Conservation (phyloP, 2,797 vertebrate genomes). For the Nyctalus aviator region DNA sequence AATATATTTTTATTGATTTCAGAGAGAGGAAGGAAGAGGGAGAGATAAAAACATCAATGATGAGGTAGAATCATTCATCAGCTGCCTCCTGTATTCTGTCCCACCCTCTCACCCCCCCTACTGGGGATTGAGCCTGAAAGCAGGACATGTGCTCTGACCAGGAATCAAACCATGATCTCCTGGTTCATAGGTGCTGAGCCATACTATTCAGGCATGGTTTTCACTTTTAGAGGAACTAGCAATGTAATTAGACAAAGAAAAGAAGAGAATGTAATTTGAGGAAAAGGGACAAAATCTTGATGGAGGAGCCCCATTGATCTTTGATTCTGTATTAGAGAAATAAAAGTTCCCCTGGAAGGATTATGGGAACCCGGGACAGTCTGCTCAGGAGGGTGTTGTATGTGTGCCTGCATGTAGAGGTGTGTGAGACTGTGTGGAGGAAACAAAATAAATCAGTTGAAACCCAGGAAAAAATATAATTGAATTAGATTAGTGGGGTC, state of each 20-base stretch:
- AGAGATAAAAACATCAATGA: no score
- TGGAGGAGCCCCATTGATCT: background rate
- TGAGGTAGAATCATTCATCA: no score
- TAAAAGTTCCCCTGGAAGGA: background rate
- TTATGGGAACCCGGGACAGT: background rate
- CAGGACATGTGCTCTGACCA: no score
- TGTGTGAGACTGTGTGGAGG: background rate
- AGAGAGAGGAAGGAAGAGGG: no score
- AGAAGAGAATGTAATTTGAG: background rate
- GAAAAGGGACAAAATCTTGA: background rate
- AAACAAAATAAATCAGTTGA: conserved; percentile 10
- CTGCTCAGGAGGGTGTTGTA: background rate
- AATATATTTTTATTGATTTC: no score
- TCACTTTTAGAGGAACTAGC: background rate
- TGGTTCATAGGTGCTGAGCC: no score
- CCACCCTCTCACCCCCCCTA: no score
- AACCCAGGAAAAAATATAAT: background rate
- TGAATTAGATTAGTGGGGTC: background rate
- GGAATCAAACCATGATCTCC: no score
- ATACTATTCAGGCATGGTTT: background rate
- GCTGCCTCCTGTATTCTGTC: no score
- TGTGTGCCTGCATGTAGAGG: background rate
- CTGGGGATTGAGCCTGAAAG: no score
- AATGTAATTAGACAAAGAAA: conserved; percentile 34
- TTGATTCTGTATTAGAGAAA: background rate